A percentile compares a stretch with the other conserved stretches of the same genome.
Evolutionary conservation across 2,113 vertebrate genomes (phyloP).

Genomic region (Larimichthys crocea): DNA sequence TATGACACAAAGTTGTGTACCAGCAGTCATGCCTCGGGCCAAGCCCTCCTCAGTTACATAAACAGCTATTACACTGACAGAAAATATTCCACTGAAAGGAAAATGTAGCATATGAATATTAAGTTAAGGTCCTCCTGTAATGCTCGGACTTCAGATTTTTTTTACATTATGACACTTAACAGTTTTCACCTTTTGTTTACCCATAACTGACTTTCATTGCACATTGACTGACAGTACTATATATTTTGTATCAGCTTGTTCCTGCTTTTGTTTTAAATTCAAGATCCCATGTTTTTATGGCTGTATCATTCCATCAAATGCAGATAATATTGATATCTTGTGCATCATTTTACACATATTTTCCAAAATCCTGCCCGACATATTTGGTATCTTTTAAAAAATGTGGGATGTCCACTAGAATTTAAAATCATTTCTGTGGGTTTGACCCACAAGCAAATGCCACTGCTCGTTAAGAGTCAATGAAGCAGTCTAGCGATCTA

Average conservation of each 20-base stretch:
- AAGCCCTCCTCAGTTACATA: slow-evolving; percentile 50
- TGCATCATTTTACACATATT: neutral
- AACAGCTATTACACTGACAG: slow-evolving; percentile 46
- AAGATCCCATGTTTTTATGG: neutral
- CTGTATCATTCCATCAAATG: neutral
- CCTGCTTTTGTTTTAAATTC: neutral
- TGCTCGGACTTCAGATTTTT: neutral
- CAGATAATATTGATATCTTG: neutral
- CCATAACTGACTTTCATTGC: neutral
- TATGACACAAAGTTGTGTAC: slow-evolving; percentile 64
- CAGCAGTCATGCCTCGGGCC: slow-evolving; percentile 56
- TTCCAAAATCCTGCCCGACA: neutral
- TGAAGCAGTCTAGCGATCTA: neutral
- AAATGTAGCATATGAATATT: neutral
- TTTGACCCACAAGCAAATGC: neutral
- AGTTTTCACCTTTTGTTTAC: too few species aligned
- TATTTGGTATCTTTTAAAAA: neutral
- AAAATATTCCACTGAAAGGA: slow-evolving; percentile 21
- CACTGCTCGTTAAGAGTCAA: neutral
- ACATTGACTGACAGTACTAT: neutral
- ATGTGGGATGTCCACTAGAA: neutral
- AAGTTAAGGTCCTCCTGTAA: neutral
- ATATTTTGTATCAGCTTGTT: neutral
- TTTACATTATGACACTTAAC: neutral
- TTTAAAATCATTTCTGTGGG: neutral